Conservation (phyloP, 2,113 vertebrate genomes). For the Datnioides undecimradiatus region DNA sequence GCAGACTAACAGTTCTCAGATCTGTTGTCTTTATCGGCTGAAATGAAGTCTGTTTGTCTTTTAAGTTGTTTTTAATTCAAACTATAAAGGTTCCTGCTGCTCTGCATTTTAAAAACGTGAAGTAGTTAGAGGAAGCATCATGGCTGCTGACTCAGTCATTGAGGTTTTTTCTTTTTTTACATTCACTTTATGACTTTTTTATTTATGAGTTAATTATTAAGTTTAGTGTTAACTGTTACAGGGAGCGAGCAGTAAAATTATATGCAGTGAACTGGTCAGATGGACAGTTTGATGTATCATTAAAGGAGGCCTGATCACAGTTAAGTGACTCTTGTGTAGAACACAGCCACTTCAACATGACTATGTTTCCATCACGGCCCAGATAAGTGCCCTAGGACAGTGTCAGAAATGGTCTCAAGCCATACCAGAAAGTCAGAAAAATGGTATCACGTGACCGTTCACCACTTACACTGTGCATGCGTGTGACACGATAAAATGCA, state of each 20-base stretch:
- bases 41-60: background rate
- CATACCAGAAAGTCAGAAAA: no score
- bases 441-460: no score
- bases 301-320: background rate
- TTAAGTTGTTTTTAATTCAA: slow-evolving; percentile 2
- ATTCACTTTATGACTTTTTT: background rate
- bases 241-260: background rate
- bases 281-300: background rate
- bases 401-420: no score
- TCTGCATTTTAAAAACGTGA: background rate
- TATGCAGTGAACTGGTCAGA: background rate
- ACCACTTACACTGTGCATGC: no score
- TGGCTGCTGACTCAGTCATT: slow-evolving; percentile 34
- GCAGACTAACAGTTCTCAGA: background rate
- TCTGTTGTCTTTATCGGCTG: background rate
- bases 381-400: no score
- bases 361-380: no score
- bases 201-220: background rate
- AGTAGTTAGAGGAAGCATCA: slow-evolving; percentile 38
- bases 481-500: no score
- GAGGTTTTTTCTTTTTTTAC: slow-evolving; percentile 13
- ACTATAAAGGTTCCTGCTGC: background rate
- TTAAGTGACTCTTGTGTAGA: background rate
- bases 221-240: background rate
- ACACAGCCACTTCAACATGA: no score